A percentile compares a stretch with the other conserved stretches of the same genome.
Conservation (phyloP, 2,797 vertebrate species). For the Lindbergichthys nudifrons region DNA sequence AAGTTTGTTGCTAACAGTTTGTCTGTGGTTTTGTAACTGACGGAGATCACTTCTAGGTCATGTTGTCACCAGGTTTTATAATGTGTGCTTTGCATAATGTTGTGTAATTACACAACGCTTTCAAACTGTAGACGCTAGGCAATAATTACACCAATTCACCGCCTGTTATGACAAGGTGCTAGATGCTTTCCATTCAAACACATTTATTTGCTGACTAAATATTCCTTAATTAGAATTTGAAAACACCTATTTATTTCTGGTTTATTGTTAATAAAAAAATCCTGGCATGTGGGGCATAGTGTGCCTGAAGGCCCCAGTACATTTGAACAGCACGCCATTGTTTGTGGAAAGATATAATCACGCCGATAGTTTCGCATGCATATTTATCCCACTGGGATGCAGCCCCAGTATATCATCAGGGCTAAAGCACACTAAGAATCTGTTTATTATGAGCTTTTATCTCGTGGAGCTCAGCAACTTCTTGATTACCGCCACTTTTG, state of each 20-base stretch:
- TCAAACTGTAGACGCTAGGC: neutral
- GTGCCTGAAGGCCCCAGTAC: neutral
- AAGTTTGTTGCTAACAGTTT: constrained; percentile 25
- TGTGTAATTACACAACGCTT: constrained; percentile 40
- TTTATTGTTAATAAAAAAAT: constrained; percentile 20
- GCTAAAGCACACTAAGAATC: constrained; percentile 32
- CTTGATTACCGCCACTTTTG: constrained; percentile 33
- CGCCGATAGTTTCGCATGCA: constrained; percentile 1
- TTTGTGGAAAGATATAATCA: constrained; percentile 24
- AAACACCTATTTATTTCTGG: constrained; percentile 24
- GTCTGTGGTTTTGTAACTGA: constrained; percentile 26
- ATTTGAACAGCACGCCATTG: constrained; percentile 7
- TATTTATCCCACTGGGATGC: constrained; percentile 32
- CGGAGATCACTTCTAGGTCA: constrained; percentile 22
- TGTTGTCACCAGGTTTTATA: constrained; percentile 1
- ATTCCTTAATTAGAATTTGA: constrained; percentile 13
- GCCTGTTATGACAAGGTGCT: constrained; percentile 47
- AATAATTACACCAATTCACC: constrained; percentile 35
- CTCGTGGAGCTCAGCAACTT: constrained; percentile 11
- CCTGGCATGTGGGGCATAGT: constrained; percentile 12
- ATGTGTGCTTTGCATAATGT: constrained; percentile 20
- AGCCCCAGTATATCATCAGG: constrained; percentile 33
- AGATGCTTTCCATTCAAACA: constrained; percentile 18
- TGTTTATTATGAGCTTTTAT: constrained; percentile 43
- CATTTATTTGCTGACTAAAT: constrained; percentile 42